Evolutionary conservation across 2,113 vertebrate genomes (phyloP).

Genomic region (Lichenostomus cassidix): DNA sequence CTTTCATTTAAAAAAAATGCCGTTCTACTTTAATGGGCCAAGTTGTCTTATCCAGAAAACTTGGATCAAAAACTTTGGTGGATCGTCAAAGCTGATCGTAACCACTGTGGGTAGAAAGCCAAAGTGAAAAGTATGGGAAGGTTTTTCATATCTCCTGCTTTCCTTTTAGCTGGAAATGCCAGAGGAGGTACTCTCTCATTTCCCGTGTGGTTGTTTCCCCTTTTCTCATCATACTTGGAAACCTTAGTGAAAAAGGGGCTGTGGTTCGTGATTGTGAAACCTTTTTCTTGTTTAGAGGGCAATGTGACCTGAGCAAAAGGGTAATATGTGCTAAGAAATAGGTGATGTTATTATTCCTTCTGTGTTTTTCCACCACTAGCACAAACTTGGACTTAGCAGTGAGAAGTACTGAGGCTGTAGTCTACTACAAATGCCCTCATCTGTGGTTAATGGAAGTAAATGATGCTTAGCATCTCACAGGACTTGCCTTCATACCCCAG

Average conservation of each 20-base stretch:
- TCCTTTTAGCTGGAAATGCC: background rate
- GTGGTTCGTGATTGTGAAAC: background rate
- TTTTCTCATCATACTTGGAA: background rate
- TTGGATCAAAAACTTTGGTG: conserved; percentile 50
- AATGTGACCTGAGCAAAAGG: background rate
- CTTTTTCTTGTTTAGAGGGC: background rate
- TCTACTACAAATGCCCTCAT: background rate
- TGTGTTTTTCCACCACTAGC: background rate
- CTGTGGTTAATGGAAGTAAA: background rate
- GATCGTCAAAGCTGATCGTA: conserved; percentile 49
- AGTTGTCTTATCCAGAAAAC: conserved; percentile 46
- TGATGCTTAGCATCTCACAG: background rate
- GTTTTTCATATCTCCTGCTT: conserved; percentile 26
- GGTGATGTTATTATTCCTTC: background rate
- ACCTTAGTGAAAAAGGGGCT: background rate
- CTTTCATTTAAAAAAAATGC: background rate
- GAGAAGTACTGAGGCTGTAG: background rate
- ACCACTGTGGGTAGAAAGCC: conserved; percentile 37
- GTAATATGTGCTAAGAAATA: background rate
- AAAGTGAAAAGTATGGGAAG: conserved; percentile 15
- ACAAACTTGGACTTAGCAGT: background rate
- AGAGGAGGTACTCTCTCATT: conserved; percentile 11
- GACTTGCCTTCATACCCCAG: background rate
- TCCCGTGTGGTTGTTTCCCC: background rate
- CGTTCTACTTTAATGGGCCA: conserved; percentile 21